A percentile compares a stretch with the other conserved stretches of the same genome.
phyloP scores from a whole-genome alignment of 2,113 vertebrate genomes.

The Hyperopisus bebe region DNA sequence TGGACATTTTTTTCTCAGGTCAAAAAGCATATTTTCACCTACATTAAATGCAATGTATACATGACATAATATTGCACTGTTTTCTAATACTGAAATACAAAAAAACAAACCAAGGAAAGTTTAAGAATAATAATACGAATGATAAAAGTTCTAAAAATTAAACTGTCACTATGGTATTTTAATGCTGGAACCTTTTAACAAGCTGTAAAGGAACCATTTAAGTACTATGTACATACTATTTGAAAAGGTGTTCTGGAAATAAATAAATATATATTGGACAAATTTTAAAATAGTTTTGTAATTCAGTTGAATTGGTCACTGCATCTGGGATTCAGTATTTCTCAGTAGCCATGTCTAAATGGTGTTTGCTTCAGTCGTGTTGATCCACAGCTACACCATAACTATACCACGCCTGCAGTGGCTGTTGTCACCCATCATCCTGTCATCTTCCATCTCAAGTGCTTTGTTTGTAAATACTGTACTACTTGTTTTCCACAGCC shows the following conservation, averaged over 20 bases:
- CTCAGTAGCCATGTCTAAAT: conserved; percentile 1
- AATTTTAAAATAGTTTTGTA: conserved; percentile 11
- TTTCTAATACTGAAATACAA: conserved; percentile 49
- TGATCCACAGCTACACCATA: neutral
- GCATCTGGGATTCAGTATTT: neutral
- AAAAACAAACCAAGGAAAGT: conserved; percentile 36
- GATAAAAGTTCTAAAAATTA: conserved; percentile 9
- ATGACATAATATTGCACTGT: conserved; percentile 60
- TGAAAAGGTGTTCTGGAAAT: conserved; percentile 10
- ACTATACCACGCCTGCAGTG: neutral
- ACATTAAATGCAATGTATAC: conserved; percentile 47
- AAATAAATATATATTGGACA: conserved; percentile 5
- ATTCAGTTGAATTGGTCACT: neutral
- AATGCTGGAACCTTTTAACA: conserved; percentile 28
- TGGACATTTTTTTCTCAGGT: conserved; percentile 64
- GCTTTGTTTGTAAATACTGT: conserved; percentile 44
- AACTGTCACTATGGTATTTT: conserved; percentile 27
- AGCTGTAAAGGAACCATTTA: conserved; percentile 18
- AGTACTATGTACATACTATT: conserved; percentile 18
- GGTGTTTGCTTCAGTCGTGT: neutral
- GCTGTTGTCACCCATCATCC: neutral
- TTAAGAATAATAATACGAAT: conserved; percentile 11
- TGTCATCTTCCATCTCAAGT: conserved; percentile 25
- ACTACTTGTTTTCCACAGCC: conserved; percentile 26
- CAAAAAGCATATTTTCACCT: conserved; percentile 55